Percentiles rank a stretch among this genome's conserved stretches.
These are phyloP conservation scores for Oostethus manadensis DNA, from an alignment of 2,113 vertebrate species.

Conservation along the genomic window DNA sequence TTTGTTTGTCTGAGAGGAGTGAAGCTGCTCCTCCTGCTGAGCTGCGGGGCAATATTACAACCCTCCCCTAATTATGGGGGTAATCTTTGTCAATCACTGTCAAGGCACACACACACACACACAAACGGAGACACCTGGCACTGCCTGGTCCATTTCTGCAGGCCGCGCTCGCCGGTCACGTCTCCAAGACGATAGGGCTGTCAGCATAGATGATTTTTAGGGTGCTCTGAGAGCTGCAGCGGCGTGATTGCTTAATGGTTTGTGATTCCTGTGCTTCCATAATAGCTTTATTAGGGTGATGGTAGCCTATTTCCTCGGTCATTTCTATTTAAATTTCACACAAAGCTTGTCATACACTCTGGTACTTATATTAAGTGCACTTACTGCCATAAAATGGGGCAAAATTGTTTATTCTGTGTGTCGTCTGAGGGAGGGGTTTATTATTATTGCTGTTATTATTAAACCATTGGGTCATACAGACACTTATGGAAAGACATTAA, in stretches of 20 bases:
- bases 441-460: background rate
- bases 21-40: conserved; percentile 39
- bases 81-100: conserved; percentile 51
- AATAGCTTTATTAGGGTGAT: conserved; percentile 12
- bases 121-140: conserved; percentile 26
- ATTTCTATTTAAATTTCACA: background rate
- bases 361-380: background rate
- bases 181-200: background rate
- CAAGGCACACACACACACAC: background rate
- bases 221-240: conserved; percentile 9
- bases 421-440: conserved; percentile 3
- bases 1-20: conserved; percentile 40
- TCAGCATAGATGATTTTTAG: conserved; percentile 9
- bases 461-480: background rate
- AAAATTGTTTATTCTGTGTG: background rate
- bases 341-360: background rate
- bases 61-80: conserved; percentile 48
- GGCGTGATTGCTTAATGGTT: conserved; percentile 29
- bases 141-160: background rate
- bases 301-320: background rate
- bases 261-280: conserved; percentile 13
- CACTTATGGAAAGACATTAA: background rate
- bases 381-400: conserved; percentile 4
- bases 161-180: conserved; percentile 9
- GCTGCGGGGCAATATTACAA: conserved; percentile 34